Evolutionary conservation across 2,113 vertebrate genomes (phyloP), one percentile per base, ranked within the genome.

Genomic region (Phodopus roborovskii): DNA sequence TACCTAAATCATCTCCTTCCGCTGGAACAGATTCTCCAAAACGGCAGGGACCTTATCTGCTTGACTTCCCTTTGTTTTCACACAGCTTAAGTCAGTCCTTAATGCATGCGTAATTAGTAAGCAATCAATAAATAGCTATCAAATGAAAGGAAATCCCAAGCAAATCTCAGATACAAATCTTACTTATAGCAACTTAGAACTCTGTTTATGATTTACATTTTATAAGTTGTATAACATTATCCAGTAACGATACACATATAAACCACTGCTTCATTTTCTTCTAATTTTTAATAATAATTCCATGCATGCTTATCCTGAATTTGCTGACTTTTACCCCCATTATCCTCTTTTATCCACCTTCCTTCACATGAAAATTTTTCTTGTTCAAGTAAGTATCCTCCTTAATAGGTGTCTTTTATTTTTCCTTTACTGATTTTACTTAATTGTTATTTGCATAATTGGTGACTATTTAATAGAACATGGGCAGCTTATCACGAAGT

Each of bases 131-230:
- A 71, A 45, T 91, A 70, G 1, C 56, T 83, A 66, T 26, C 20
- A 58, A 88, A 77, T 73, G 15, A 89, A 36, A 58, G 42, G 7
- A 92, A 95, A 93, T 56, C 24, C 39, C 30, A 50, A 24, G 30
- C 22, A 60, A 39, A n/a, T 3, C 30, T 70, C 50, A 92, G 9
- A 48, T 85, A 53, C 64, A 68, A 28, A 39, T 77, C 86, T 60
- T 90, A 93, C 62, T 88, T 89, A 88, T 90, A 42, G 28, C 3
- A 0, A 50, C 42, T 91, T 77, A 83, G 87, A 66, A 92, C 20
- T 12, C 84, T 39, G 33, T 92, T 92, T 92, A 26, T 58, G 82
- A 45, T 42, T 71, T 30, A 79, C 81, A 45, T 91, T 92, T 95
- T 82, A 26, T 58, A 91, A 53, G 24, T 74, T 20, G 3, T n/a